Percentiles rank a stretch among this genome's conserved stretches.
These are phyloP conservation scores for Amitus sp. DNA, from an alignment of 2,888 invertebrate genomes.

Conservation along the genomic window DNA sequence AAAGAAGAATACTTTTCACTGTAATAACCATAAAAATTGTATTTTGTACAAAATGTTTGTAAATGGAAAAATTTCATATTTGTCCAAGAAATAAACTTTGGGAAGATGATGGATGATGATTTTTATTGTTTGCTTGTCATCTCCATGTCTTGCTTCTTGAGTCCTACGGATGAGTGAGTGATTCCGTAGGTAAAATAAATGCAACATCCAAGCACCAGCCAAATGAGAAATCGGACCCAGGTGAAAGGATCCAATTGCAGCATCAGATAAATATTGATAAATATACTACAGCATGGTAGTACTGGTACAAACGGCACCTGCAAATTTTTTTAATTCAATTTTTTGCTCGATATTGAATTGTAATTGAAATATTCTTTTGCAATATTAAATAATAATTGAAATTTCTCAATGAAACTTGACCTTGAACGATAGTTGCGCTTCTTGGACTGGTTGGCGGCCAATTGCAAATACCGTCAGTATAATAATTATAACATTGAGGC, in stretches of 20 bases:
- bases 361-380: neutral
- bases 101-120: too few relatives aligned
- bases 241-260: neutral
- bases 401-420: too few relatives aligned
- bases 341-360: neutral
- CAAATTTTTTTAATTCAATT: neutral
- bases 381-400: too few relatives aligned
- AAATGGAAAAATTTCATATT: too few relatives aligned
- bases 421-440: constrained; percentile 75
- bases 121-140: too few relatives aligned
- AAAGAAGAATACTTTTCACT: too few relatives aligned
- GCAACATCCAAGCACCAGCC: neutral
- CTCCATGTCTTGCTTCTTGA: too few relatives aligned
- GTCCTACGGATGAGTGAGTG: too few relatives aligned
- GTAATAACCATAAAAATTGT: too few relatives aligned
- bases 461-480: constrained; percentile 64
- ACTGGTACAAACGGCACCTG: constrained; percentile 3
- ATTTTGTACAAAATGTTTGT: too few relatives aligned
- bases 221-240: constrained; percentile 2
- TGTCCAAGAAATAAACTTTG: too few relatives aligned
- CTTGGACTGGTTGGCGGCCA: constrained; percentile 75
- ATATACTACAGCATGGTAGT: neutral
- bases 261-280: constrained; percentile 6
- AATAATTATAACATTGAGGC: neutral
- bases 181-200: too few relatives aligned